Conservation (phyloP, 2,888 invertebrate genomes). For the Eristalinus aeneus region DNA sequence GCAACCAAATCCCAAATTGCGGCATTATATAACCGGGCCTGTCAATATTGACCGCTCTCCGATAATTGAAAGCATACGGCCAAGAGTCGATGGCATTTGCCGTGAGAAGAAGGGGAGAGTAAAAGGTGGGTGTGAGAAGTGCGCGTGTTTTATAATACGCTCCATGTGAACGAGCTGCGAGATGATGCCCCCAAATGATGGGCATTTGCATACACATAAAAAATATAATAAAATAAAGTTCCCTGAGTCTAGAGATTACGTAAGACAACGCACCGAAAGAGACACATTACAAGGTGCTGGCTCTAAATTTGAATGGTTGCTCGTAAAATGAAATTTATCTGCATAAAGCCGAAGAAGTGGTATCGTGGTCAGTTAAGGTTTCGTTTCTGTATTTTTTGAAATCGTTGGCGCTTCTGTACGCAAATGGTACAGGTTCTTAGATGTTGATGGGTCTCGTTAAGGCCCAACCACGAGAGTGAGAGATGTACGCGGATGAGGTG, state of each 20-base stretch:
- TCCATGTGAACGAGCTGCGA: neutral
- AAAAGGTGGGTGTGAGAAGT: neutral
- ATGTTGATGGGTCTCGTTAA: too few species aligned
- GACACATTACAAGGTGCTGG: neutral
- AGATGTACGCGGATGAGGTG: too few species aligned
- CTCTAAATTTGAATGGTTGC: neutral
- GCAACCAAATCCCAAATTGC: neutral
- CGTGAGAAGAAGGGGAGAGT: neutral
- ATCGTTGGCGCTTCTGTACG: too few species aligned
- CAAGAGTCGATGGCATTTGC: neutral
- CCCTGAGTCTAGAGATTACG: neutral
- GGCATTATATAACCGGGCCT: neutral
- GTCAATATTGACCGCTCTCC: conserved; percentile 6
- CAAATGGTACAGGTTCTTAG: too few species aligned
- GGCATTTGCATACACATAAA: neutral
- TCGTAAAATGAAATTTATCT: neutral
- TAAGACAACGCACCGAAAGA: neutral
- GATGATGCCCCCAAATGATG: neutral
- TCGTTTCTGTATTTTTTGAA: neutral
- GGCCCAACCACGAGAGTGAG: too few species aligned
- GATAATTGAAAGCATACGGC: conserved; percentile 23
- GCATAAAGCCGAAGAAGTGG: neutral
- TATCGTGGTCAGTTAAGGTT: neutral
- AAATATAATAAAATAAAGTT: neutral
- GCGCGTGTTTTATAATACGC: neutral